Evolutionary conservation across 1,140 invertebrate genomes (phyloP), one percentile per base, ranked within the genome.

Genomic region (Drosophila kepulauana): DNA sequence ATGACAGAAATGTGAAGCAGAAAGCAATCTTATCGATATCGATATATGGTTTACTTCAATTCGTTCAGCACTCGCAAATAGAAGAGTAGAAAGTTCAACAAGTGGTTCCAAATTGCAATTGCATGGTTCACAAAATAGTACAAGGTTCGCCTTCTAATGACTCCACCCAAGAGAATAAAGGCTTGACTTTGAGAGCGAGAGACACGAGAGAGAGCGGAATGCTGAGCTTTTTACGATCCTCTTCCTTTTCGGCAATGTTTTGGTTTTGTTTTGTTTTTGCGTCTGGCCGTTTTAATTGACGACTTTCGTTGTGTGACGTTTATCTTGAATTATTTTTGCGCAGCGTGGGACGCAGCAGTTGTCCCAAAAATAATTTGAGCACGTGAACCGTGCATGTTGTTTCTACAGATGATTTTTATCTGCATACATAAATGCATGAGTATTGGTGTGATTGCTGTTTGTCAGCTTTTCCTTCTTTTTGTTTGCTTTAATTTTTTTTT

Each of bases 371-470:
- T 65, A 58, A 66, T 25, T 8, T 30, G 59, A 71, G 51, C 85
- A 88, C 85, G 85, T 88, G 85, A 85, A 90, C 38, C 16, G 61
- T 70, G 77, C 84, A 65, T 88, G 84, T 38, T 38, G 46, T 75
- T 74, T 41, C 49, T 41, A 43, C 45, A 70, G 54, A 68, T 46
- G 41, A 38, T 52, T 64, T 20, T 20, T 57, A 41, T 41, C 52
- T 57, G 54, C 54, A 57, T 57, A 41, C 33, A 16, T 16, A 51
- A 13, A 5, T 62, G 30, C 20, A 35, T 59, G 7, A 41, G 38
- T 56, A 10, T 43, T 7, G 20, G 33, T 35, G 28, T 30, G n/a
- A 52, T 61, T 64, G 74, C 52, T 70, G 65, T 76, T 76, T 62
- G 57, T 64, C 68, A 45, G 65, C 64, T 57, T 88, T 84, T 62